phyloP scores from a whole-genome alignment of 1,140 invertebrate genomes.

The Idris sp. region DNA sequence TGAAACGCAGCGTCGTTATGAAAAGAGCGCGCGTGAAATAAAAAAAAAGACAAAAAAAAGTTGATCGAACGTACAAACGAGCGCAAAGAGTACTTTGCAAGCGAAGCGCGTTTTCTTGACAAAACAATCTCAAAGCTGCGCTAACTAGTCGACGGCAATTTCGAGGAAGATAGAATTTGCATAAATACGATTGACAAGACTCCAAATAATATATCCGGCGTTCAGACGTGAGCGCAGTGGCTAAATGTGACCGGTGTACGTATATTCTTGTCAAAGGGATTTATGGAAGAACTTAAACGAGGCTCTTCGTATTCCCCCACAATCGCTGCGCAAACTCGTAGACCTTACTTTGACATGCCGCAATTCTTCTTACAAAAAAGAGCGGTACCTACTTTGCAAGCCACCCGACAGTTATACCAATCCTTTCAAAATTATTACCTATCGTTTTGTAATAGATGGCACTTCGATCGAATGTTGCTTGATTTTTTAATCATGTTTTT shows the following conservation, averaged over 20 bases:
- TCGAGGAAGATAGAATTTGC: conserved; percentile 52
- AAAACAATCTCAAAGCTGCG: conserved; percentile 49
- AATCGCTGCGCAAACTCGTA: conserved; percentile 49
- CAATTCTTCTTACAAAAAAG: conserved; percentile 50
- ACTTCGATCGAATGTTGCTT: conserved; percentile 13
- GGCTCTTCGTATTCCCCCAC: conserved; percentile 59
- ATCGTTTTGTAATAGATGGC: conserved; percentile 33
- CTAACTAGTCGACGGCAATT: conserved; percentile 57
- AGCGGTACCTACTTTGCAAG: conserved; percentile 53
- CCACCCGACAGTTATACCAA: conserved; percentile 41
- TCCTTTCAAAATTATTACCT: conserved; percentile 59
- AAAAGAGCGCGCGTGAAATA: conserved; percentile 28
- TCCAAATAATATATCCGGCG: conserved; percentile 60
- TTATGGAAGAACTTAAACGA: conserved; percentile 61
- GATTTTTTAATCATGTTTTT: conserved; percentile 19
- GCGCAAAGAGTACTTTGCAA: conserved; percentile 41
- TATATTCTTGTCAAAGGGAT: conserved; percentile 62
- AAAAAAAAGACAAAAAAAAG: too few species aligned
- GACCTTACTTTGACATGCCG: conserved; percentile 53
- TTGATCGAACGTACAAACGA: conserved; percentile 47
- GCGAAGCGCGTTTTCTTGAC: conserved; percentile 40
- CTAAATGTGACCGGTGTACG: conserved; percentile 61
- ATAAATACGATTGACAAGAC: conserved; percentile 62
- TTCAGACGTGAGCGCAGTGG: conserved; percentile 54
- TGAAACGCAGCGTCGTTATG: conserved; percentile 37